phyloP scores from a whole-genome alignment of 1,140 invertebrate species.

The Macrobrachium nipponense region DNA sequence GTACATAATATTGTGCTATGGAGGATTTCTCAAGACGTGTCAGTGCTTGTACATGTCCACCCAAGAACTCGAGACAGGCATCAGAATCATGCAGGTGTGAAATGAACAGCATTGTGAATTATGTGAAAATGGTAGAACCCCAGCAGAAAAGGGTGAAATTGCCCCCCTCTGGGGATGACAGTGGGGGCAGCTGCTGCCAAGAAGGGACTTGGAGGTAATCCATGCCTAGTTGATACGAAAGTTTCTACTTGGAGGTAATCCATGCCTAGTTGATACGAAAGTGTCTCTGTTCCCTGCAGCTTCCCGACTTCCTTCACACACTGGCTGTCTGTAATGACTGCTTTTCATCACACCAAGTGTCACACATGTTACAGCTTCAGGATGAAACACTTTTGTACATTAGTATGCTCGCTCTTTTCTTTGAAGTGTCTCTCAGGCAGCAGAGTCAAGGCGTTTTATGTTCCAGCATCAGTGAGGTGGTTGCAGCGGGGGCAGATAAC shows the following conservation, averaged over 20 bases:
- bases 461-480: slow-evolving; percentile 81
- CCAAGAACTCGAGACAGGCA: slow-evolving; percentile 29
- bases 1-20: slow-evolving; percentile 20
- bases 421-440: slow-evolving; percentile 86
- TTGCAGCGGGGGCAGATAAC: slow-evolving; percentile 82
- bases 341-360: slow-evolving; percentile 48
- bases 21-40: slow-evolving; percentile 25
- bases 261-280: slow-evolving; percentile 50
- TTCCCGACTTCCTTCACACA: slow-evolving; percentile 60
- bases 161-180: slow-evolving; percentile 52
- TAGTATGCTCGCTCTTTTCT: slow-evolving; percentile 84
- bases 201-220: slow-evolving; percentile 54
- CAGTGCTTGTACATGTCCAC: slow-evolving; percentile 3
- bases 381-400: slow-evolving; percentile 54
- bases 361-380: slow-evolving; percentile 38
- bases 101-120: slow-evolving; percentile 26
- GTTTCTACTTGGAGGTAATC: too few species aligned
- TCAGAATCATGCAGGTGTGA: slow-evolving; percentile 27
- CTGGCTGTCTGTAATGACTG: slow-evolving; percentile 60
- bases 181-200: slow-evolving; percentile 49
- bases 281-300: slow-evolving; percentile 61
- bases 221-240: too few species aligned
- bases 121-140: slow-evolving; percentile 64
- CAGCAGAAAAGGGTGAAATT: slow-evolving; percentile 64
- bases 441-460: slow-evolving; percentile 84